Evolutionary conservation across 1,140 invertebrate genomes (phyloP).

Genomic region (Pseudomyrmex cubaensis): DNA sequence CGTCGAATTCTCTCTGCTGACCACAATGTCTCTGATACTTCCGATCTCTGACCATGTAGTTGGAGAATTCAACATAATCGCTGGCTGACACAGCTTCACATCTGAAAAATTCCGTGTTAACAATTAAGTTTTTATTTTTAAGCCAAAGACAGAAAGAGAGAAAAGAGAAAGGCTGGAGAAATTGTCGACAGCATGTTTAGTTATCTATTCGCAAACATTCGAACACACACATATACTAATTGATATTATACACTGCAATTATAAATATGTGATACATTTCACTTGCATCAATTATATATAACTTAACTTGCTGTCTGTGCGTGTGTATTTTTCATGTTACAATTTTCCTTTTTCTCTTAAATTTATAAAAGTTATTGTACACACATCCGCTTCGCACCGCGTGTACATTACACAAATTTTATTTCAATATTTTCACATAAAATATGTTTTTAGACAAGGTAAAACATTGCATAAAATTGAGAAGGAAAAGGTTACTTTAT

Average conservation of each 20-base stretch:
- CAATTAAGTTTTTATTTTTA: not conserved
- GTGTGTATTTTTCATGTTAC: too few species aligned
- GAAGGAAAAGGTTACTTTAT: not conserved
- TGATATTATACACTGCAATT: not conserved
- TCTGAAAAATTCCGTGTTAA: constrained; percentile 85
- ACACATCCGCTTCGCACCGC: too few species aligned
- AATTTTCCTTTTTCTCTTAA: too few species aligned
- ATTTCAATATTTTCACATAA: too few species aligned
- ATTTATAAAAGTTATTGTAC: too few species aligned
- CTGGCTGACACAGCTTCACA: constrained; percentile 94
- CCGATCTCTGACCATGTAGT: constrained; percentile 94
- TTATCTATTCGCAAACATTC: not conserved
- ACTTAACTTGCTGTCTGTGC: too few species aligned
- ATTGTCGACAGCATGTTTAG: not conserved
- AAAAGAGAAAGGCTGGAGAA: too few species aligned
- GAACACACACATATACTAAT: not conserved
- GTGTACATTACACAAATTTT: too few species aligned
- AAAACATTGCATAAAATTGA: too few species aligned
- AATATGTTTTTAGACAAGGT: too few species aligned
- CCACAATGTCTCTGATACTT: constrained; percentile 96
- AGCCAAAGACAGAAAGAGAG: not conserved
- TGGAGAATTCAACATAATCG: constrained; percentile 97
- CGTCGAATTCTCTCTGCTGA: constrained; percentile 90
- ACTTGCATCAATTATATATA: not conserved
- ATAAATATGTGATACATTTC: not conserved